Conservation (phyloP, 2,797 vertebrate species). For the Mormyrops attenuatus region DNA sequence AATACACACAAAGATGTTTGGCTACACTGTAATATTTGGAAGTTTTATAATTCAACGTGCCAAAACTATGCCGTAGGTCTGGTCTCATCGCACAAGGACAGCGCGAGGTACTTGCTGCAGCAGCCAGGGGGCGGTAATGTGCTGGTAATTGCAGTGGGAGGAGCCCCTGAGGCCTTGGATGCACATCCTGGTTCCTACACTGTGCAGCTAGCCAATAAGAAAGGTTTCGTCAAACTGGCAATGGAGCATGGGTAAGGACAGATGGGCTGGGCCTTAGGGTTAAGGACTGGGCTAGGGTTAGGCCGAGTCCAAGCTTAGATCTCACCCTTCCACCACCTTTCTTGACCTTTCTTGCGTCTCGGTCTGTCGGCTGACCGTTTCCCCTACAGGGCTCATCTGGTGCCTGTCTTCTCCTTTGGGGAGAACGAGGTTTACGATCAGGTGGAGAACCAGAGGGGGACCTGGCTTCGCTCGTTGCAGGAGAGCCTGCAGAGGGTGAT, state of each 20-base stretch:
- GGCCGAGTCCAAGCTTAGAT: neutral
- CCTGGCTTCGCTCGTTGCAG: conserved; percentile 72
- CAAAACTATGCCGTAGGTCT: conserved; percentile 62
- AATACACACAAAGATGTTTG: neutral
- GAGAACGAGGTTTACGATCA: conserved; percentile 88
- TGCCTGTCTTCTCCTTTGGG: conserved; percentile 89
- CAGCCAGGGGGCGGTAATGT: conserved; percentile 61
- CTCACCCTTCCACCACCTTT: neutral
- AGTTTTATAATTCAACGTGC: neutral
- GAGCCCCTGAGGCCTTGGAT: conserved; percentile 80
- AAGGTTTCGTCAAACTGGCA: conserved; percentile 87
- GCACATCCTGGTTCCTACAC: conserved; percentile 74
- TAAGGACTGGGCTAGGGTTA: neutral
- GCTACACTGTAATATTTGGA: neutral
- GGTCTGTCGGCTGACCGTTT: neutral
- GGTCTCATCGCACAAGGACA: conserved; percentile 76
- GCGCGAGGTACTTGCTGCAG: conserved; percentile 61
- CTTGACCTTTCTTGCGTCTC: neutral
- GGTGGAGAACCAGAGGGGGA: conserved; percentile 70
- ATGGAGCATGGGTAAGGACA: conserved; percentile 73
- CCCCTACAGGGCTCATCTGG: conserved; percentile 66
- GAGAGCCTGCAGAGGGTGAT: conserved; percentile 74
- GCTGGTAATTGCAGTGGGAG: conserved; percentile 74
- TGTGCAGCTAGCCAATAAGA: conserved; percentile 73
- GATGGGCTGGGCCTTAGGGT: neutral